A percentile compares a stretch with the other conserved stretches of the same genome.
Evolutionary conservation across 2,113 vertebrate species (phyloP).

Genomic region (Labeo rohita): DNA sequence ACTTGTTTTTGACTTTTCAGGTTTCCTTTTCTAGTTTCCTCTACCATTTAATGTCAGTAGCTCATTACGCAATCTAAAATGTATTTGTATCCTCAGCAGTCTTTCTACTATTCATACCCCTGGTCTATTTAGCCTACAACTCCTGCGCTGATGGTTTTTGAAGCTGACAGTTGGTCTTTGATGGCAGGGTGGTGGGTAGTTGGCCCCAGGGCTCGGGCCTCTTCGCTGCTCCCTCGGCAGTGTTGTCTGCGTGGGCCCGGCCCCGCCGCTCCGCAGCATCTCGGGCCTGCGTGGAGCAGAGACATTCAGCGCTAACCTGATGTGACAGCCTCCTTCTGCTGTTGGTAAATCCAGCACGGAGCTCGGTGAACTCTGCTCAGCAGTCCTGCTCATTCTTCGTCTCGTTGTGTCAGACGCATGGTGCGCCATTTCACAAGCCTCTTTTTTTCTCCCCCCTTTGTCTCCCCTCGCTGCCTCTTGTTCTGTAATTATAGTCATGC

Average conservation of each 20-base stretch:
- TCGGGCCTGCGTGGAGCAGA: conserved; percentile 57
- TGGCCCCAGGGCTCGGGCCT: conserved; percentile 30
- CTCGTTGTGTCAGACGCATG: conserved; percentile 38
- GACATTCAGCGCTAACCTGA: conserved; percentile 63
- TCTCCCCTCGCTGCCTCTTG: not conserved
- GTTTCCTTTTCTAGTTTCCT: not conserved
- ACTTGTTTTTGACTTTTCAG: not conserved
- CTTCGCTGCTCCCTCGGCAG: not conserved
- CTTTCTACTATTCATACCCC: not conserved
- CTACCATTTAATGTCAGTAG: not conserved
- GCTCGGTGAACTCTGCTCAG: conserved; percentile 51
- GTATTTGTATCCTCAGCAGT: conserved; percentile 17
- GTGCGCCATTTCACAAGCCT: conserved; percentile 17
- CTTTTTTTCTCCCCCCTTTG: not conserved
- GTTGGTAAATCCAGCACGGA: conserved; percentile 54
- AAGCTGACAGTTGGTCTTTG: conserved; percentile 47
- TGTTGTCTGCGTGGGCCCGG: conserved; percentile 39
- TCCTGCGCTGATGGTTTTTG: conserved; percentile 16
- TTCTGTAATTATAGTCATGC: conserved; percentile 32
- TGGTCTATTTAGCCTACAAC: not conserved
- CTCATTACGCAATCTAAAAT: not conserved
- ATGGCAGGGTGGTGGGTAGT: conserved; percentile 22
- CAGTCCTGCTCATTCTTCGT: conserved; percentile 33
- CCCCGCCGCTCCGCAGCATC: not conserved
- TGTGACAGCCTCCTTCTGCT: conserved; percentile 68